Base-by-base conservation (phyloP, 2,113 vertebrate species). In the Mus pahari region DNA sequence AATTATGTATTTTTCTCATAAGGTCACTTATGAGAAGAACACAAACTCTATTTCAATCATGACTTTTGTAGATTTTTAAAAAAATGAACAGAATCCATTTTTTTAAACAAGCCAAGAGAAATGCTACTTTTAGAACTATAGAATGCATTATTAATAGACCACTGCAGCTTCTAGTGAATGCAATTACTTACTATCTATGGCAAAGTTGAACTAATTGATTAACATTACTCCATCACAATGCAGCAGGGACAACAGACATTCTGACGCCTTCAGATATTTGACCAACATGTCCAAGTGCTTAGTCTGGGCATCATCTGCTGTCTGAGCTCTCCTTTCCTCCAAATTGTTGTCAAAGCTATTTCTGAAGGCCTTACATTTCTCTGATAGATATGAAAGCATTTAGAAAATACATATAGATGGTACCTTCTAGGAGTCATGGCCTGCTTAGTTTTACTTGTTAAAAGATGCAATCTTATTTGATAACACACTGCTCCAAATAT, bases 121-220 rank as follows among this genome's bases (percentile, higher is more conserved):
- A 95, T 81, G 78, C 70, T 96, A 90, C 90, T 96, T 96, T 96
- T 83, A 73, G 94, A 95, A 95, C 75, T n/a, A 36, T 92, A 58
- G 48, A 74, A 96, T 97, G 64, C 70, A 96, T 97, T 97, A 97
- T 96, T 98, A 92, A 97, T 95, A 94, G 3, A 5, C 36, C 39
- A 42, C 42, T 64, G 71, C 45, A 53, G 88, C 66, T 96, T 94
- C 82, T 90, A 94, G 82, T 28, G 97, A 91, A 79, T 89, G 86
- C 92, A 96, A 97, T 97, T 95, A 91, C 94, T 91, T 97, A 83
- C 91, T 97, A 89, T 96, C 78, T 97, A 96, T 83, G 90, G 94
- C 73, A 89, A 91, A 91, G 96, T 84, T 92, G 89, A 96, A 55
- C 90, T 96, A 96, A 97, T 97, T 97, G 97, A 97, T 97, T 94